A percentile compares a stretch with the other conserved stretches of the same genome.
Conservation (phyloP, 2,888 invertebrate species). For the Bugula neritina region DNA sequence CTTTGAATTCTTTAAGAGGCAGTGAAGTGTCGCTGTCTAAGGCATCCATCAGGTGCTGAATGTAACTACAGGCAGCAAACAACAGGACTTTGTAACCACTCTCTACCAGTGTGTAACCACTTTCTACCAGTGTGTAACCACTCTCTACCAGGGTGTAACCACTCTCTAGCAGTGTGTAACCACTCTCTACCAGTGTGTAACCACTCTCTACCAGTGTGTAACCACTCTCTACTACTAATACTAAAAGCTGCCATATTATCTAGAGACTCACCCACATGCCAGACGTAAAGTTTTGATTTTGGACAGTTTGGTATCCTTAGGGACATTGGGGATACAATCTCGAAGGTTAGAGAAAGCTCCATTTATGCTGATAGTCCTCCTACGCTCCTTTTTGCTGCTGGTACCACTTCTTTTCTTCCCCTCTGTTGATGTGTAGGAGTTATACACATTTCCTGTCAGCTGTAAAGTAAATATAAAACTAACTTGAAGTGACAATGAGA, state of each 20-base stretch:
- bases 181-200: too few species aligned
- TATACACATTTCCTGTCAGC: not conserved
- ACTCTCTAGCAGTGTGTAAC: too few species aligned
- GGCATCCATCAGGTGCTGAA: slow-evolving; percentile 79
- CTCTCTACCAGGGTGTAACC: too few species aligned
- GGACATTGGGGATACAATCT: slow-evolving; percentile 92
- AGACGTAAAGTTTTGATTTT: slow-evolving; percentile 88
- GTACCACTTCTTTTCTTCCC: slow-evolving; percentile 69
- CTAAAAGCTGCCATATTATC: too few species aligned
- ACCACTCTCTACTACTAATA: too few species aligned
- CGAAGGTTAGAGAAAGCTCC: slow-evolving; percentile 85
- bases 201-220: too few species aligned
- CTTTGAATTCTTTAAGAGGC: slow-evolving; percentile 68
- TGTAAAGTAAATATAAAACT: too few species aligned
- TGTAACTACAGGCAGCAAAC: slow-evolving; percentile 51
- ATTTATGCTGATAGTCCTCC: slow-evolving; percentile 88
- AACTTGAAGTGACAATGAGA: too few species aligned
- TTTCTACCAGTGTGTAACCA: too few species aligned
- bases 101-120: too few species aligned
- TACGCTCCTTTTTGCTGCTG: slow-evolving; percentile 77
- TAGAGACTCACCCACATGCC: slow-evolving; percentile 63
- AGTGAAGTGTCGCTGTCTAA: slow-evolving; percentile 74
- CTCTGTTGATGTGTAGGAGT: not conserved
- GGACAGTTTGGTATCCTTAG: slow-evolving; percentile 87
- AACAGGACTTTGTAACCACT: too few species aligned